A percentile compares a stretch with the other conserved stretches of the same genome.
Evolutionary conservation across 1,140 invertebrate genomes (phyloP).

Genomic region (Rhyacophila brunnea): DNA sequence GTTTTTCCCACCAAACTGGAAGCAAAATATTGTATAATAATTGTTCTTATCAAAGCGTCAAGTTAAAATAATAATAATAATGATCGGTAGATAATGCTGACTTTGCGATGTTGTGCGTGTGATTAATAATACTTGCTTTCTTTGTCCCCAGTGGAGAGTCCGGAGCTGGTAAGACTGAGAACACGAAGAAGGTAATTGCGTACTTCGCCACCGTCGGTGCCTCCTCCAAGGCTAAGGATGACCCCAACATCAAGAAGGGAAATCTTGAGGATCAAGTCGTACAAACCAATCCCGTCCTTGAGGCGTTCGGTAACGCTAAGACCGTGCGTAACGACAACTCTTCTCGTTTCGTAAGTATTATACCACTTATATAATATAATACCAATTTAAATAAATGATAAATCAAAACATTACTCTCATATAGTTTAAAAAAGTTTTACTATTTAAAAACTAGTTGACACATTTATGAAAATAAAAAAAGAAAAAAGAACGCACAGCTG

Average conservation of each 20-base stretch:
- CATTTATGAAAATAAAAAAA: no score
- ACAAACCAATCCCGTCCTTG: slow-evolving; percentile 98
- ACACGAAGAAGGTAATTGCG: slow-evolving; percentile 99
- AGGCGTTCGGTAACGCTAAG: slow-evolving; percentile 99
- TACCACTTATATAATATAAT: slow-evolving; percentile 8
- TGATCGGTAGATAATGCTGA: no score
- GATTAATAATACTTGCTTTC: background rate
- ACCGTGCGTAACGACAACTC: slow-evolving; percentile 99
- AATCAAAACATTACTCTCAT: no score
- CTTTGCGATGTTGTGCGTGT: background rate
- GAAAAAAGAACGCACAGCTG: no score
- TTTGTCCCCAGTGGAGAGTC: slow-evolving; percentile 82
- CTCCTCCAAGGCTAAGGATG: slow-evolving; percentile 73
- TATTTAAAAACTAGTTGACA: no score
- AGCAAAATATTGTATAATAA: background rate
- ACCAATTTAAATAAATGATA: no score
- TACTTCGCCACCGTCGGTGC: slow-evolving; percentile 97
- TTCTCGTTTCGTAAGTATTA: slow-evolving; percentile 93
- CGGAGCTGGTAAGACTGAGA: slow-evolving; percentile 99
- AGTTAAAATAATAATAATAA: no score
- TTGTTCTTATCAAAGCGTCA: no score
- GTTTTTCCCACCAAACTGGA: no score
- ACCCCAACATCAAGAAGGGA: slow-evolving; percentile 68
- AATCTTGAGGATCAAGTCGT: slow-evolving; percentile 97
- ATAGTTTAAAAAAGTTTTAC: no score